Percentiles rank a stretch among this genome's conserved stretches.
phyloP scores from a whole-genome alignment of 1,140 invertebrate species.

The Anastrepha obliqua region DNA sequence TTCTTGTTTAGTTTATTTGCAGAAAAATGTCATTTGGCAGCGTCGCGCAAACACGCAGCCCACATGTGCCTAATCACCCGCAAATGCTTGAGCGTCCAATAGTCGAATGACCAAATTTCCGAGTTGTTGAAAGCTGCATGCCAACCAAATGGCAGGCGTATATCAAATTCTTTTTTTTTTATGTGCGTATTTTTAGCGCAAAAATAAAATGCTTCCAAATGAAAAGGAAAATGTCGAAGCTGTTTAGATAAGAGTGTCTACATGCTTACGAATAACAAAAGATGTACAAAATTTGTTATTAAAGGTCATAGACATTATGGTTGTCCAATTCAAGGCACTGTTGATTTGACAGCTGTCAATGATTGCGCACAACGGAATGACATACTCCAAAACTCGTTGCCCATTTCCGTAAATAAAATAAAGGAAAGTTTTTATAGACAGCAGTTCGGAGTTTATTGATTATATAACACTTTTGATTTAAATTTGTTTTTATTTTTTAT shows the following conservation, averaged over 20 bases:
- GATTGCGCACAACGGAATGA: not conserved
- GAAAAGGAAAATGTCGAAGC: not conserved
- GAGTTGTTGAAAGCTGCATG: not conserved
- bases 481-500: no score
- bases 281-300: not conserved
- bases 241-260: not conserved
- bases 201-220: not conserved
- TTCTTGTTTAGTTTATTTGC: no score
- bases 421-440: not conserved
- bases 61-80: not conserved
- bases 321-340: not conserved
- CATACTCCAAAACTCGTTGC: not conserved
- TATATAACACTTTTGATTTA: no score
- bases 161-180: no score
- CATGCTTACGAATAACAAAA: not conserved
- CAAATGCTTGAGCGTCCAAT: not conserved
- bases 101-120: not conserved
- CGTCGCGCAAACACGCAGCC: not conserved
- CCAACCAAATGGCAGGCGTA: not conserved
- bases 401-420: not conserved
- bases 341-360: constrained; percentile 33
- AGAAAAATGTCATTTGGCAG: not conserved
- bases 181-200: not conserved
- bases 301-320: not conserved
- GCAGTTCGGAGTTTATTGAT: no score